phyloP scores from a whole-genome alignment of 2,113 vertebrate genomes.

The Malurus melanocephalus region DNA sequence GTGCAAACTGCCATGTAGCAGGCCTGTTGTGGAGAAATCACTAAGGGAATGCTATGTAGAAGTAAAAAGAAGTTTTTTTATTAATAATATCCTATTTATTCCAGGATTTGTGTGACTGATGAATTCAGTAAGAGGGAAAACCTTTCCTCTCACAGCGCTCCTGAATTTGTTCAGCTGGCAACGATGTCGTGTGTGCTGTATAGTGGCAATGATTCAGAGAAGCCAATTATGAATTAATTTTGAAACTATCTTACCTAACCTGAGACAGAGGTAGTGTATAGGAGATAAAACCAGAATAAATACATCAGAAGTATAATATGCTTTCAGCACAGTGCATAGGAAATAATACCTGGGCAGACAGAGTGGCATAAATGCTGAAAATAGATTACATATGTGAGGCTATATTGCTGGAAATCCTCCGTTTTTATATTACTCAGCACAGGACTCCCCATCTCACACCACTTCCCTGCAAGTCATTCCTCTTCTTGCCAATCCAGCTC shows the following conservation, averaged over 20 bases:
- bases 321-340: background rate
- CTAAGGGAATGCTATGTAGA: background rate
- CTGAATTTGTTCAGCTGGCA: background rate
- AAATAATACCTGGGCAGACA: background rate
- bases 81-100: background rate
- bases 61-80: background rate
- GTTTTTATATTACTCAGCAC: background rate
- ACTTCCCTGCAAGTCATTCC: background rate
- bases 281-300: background rate
- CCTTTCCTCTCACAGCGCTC: background rate
- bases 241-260: background rate
- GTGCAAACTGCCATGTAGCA: background rate
- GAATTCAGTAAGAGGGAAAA: background rate
- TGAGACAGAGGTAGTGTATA: background rate
- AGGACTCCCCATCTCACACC: background rate
- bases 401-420: background rate
- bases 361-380: background rate
- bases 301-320: background rate
- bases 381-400: rapidly evolving
- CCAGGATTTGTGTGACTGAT: background rate
- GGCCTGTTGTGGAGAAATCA: background rate
- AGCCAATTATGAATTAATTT: background rate
- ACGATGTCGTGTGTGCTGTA: background rate
- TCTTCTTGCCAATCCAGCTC: background rate
- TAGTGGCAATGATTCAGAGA: background rate